A percentile compares a stretch with the other conserved stretches of the same genome.
phyloP scores from a whole-genome alignment of 2,888 invertebrate species.

The Galeopsomyia nigrocyanea region DNA sequence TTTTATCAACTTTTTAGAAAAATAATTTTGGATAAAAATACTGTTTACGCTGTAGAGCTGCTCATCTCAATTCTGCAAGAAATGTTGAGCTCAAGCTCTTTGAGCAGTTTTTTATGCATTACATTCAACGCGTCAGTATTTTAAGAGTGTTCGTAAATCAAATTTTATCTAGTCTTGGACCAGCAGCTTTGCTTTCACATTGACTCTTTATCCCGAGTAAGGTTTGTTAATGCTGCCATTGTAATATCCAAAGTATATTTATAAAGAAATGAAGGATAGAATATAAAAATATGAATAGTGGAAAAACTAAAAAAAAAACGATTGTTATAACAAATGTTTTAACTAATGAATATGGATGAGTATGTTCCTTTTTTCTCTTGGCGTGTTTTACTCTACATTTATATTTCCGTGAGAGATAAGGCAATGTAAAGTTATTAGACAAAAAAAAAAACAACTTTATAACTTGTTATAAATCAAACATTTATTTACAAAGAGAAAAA shows the following conservation, averaged over 20 bases:
- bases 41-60: conserved; percentile 42
- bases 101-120: conserved; percentile 46
- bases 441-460: conserved; percentile 34
- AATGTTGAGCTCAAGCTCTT: conserved; percentile 34
- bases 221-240: conserved; percentile 49
- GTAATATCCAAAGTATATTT: conserved; percentile 49
- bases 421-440: conserved; percentile 25
- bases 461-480: conserved; percentile 57
- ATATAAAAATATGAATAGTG: conserved; percentile 43
- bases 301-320: conserved; percentile 15
- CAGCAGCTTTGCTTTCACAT: conserved; percentile 60
- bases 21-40: conserved; percentile 45
- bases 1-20: conserved; percentile 46
- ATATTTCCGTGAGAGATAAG: conserved; percentile 35
- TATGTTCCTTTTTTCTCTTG: conserved; percentile 47
- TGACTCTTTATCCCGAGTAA: conserved; percentile 51
- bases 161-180: conserved; percentile 67
- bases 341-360: conserved; percentile 29
- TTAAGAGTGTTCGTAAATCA: conserved; percentile 67
- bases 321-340: conserved; percentile 34
- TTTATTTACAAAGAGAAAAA: conserved; percentile 53
- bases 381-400: conserved; percentile 36
- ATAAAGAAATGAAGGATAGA: conserved; percentile 37
- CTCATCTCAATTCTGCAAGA: conserved; percentile 29
- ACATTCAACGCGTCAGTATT: conserved; percentile 52